Evolutionary conservation across 2,888 invertebrate species (phyloP).

Genomic region (Drosophila dives): DNA sequence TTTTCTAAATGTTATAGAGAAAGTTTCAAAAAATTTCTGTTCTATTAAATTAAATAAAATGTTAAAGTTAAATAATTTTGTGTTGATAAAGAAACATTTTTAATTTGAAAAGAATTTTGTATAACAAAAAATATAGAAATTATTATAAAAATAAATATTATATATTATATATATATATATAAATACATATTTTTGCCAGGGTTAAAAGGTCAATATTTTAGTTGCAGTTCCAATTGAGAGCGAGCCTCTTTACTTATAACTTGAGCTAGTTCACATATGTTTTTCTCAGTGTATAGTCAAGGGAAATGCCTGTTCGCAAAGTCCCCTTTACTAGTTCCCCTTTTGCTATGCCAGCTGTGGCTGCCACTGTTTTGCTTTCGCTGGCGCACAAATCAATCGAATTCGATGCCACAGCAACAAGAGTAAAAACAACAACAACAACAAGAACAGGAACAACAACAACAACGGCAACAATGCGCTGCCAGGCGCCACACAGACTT

Average conservation of each 20-base stretch:
- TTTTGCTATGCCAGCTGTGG: conserved; percentile 8
- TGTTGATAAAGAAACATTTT: background rate
- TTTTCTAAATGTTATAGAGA: background rate
- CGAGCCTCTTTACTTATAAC: background rate
- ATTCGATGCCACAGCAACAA: conserved; percentile 50
- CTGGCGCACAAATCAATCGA: conserved; percentile 55
- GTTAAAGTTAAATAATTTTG: background rate
- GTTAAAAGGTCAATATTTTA: background rate
- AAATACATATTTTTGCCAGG: background rate
- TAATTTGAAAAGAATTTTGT: too few relatives aligned
- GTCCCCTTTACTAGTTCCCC: background rate
- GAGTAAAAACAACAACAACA: conserved; percentile 28
- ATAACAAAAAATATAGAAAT: background rate
- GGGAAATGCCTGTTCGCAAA: conserved; percentile 2
- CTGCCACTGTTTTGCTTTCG: conserved; percentile 39
- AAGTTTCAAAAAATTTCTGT: background rate
- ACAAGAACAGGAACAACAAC: conserved; percentile 4
- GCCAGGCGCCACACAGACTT: conserved; percentile 84
- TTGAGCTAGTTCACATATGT: background rate
- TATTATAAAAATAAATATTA: background rate
- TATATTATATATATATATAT: too few relatives aligned
- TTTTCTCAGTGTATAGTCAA: conserved; percentile 28
- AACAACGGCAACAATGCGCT: conserved; percentile 39
- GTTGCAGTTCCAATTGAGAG: background rate
- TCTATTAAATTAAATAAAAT: too few relatives aligned